These are phyloP conservation scores for Arbacia lixula DNA, from an alignment of 53 echinoderm and acorn worm species.

Conservation along the genomic window DNA sequence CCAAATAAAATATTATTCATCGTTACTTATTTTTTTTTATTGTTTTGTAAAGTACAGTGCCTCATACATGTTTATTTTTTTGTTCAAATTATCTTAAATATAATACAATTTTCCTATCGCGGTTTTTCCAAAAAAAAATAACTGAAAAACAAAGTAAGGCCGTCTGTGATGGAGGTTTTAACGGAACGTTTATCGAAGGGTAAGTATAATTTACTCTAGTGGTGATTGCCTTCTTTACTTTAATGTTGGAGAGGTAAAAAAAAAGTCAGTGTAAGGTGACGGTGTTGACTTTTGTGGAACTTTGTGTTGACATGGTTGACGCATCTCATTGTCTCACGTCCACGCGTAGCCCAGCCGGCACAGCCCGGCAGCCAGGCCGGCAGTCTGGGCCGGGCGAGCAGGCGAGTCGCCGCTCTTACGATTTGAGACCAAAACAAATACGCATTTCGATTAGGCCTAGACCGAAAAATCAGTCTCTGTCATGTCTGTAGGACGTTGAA, in stretches of 20 bases:
- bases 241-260: background rate
- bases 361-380: background rate
- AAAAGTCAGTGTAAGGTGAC: background rate
- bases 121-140: too few species aligned
- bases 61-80: background rate
- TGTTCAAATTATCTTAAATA: too few species aligned
- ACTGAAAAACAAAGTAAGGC: background rate
- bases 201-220: background rate
- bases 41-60: background rate
- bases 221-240: background rate
- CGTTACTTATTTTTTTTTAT: background rate
- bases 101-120: too few species aligned
- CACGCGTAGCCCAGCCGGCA: too few species aligned
- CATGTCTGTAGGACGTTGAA: too few species aligned
- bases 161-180: conserved; percentile 32
- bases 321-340: too few species aligned
- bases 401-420: too few species aligned
- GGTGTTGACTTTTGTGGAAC: background rate
- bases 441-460: too few species aligned
- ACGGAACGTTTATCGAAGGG: conserved; percentile 48
- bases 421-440: too few species aligned
- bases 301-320: background rate
- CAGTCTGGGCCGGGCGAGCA: background rate
- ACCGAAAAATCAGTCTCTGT: too few species aligned
- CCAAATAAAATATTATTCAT: background rate